Conservation (phyloP, 2,888 invertebrate species). For the Troides helena region DNA sequence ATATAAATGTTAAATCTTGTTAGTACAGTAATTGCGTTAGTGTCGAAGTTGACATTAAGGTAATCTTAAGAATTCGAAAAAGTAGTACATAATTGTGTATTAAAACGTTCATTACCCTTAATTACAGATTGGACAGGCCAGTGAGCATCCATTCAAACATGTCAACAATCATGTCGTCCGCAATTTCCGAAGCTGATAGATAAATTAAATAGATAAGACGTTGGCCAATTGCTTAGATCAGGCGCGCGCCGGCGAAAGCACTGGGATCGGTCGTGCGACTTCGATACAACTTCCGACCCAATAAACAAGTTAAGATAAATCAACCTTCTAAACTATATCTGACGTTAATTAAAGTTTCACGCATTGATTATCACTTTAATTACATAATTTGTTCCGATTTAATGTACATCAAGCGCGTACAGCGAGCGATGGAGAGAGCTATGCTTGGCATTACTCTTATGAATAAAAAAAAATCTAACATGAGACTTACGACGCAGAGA, state of each 20-base stretch:
- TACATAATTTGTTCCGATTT: background rate
- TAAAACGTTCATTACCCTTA: background rate
- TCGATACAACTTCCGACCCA: conserved; percentile 18
- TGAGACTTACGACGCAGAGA: too few relatives aligned
- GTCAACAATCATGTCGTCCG: conserved; percentile 40
- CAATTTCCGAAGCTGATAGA: conserved; percentile 52
- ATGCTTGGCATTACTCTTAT: too few relatives aligned
- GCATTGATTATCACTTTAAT: background rate
- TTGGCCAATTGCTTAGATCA: conserved; percentile 57
- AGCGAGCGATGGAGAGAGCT: too few relatives aligned
- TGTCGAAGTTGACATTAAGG: too few relatives aligned
- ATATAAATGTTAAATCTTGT: too few relatives aligned
- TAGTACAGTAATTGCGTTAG: too few relatives aligned
- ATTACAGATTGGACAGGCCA: conserved; percentile 13
- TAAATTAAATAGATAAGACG: conserved; percentile 66
- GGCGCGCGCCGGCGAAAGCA: conserved; percentile 42
- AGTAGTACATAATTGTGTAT: background rate
- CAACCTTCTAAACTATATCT: background rate
- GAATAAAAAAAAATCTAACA: too few relatives aligned
- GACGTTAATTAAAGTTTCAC: background rate
- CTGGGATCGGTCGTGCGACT: conserved; percentile 14
- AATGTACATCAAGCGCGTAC: too few relatives aligned
- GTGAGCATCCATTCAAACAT: conserved; percentile 34
- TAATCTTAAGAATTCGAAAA: background rate
- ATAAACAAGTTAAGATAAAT: conserved; percentile 13